phyloP scores from a whole-genome alignment of 2,797 vertebrate species.

The Aulostomus chinensis region DNA sequence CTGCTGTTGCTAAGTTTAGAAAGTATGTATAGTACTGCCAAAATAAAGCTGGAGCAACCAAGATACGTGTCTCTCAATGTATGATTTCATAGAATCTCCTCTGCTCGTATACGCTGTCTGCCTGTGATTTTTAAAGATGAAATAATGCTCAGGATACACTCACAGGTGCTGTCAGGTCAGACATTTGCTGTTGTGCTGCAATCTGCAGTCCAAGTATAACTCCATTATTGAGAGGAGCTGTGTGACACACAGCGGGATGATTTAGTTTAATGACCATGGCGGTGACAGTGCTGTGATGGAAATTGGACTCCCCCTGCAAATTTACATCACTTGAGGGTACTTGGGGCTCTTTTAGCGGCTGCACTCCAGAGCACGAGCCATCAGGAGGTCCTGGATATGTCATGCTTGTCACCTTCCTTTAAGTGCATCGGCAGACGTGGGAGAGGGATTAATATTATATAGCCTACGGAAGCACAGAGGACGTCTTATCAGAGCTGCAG shows the following conservation, averaged over 20 bases:
- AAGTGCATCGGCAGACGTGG: conserved; percentile 82
- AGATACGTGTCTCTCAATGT: conserved; percentile 28
- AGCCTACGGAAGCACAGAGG: conserved; percentile 79
- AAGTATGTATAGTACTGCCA: conserved; percentile 3
- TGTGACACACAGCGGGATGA: conserved; percentile 80
- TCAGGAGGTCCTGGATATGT: conserved; percentile 87
- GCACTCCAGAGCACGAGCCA: conserved; percentile 78
- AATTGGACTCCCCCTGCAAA: conserved; percentile 82
- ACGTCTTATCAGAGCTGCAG: conserved; percentile 78
- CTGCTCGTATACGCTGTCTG: conserved; percentile 18
- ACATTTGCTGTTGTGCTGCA: conserved; percentile 65
- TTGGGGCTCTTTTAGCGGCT: conserved; percentile 80
- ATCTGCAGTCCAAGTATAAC: conserved; percentile 79
- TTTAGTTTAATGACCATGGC: conserved; percentile 84
- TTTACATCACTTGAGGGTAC: conserved; percentile 82
- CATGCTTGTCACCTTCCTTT: conserved; percentile 86
- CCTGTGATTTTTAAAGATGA: conserved; percentile 58
- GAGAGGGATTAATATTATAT: conserved; percentile 86
- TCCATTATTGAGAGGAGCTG: conserved; percentile 76
- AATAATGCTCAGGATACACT: conserved; percentile 55
- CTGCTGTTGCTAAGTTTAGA: conserved; percentile 27
- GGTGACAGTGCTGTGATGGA: conserved; percentile 81
- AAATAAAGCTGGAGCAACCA: conserved; percentile 4
- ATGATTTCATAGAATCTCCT: conserved; percentile 36
- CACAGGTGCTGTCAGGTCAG: conserved; percentile 66